Base-by-base conservation (phyloP, 2,797 vertebrate species). In the Thaleichthys pacificus region DNA sequence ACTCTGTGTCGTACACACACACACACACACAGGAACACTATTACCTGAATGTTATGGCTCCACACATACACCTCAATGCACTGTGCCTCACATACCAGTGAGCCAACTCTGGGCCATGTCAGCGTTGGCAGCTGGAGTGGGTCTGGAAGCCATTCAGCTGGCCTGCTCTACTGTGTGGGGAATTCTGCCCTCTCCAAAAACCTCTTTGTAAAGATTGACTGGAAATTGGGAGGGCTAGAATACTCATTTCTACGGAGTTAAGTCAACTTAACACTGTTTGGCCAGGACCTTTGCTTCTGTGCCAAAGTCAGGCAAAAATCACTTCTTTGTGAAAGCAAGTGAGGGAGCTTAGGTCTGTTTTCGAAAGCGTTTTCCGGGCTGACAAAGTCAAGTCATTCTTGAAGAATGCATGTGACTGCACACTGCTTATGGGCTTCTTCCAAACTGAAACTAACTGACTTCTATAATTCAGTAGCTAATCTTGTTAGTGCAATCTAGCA, bases 181-280 rank as follows among this genome's bases (percentile, higher is more conserved):
- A 75, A 57, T 62, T 70, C 68, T 71, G 35, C 30, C 63, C 61
- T 57, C 61, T 65, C 30, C 73, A 68, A 63, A 80, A 80, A 73
- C 67, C 69, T 69, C 74, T 51, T 70, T 65, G 57, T 35, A 76
- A 54, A 78, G 72, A 67, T 0, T 69, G 74, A 77, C 70, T 76
- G 75, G 69, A 65, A 85, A 67, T 66, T 51, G 70, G 68, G 62
- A 66, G 28, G 66, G 71, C 68, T 8, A 57, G 74, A 85, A 81
- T 76, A 79, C 77, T 61, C 38, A 82, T 80, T 80, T 75, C 54
- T 30, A 70, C 61, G 49, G 69, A 73, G 75, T 35, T 72, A 30
- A 75, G 74, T 80, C 49, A 47, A 74, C 22, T 58, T 58, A 42
- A 76, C 69, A 63, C 62, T 60, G 47, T 51, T 14, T 7, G 35